Base-by-base conservation (phyloP, 2,113 vertebrate genomes). In the Rhinoderma darwinii region DNA sequence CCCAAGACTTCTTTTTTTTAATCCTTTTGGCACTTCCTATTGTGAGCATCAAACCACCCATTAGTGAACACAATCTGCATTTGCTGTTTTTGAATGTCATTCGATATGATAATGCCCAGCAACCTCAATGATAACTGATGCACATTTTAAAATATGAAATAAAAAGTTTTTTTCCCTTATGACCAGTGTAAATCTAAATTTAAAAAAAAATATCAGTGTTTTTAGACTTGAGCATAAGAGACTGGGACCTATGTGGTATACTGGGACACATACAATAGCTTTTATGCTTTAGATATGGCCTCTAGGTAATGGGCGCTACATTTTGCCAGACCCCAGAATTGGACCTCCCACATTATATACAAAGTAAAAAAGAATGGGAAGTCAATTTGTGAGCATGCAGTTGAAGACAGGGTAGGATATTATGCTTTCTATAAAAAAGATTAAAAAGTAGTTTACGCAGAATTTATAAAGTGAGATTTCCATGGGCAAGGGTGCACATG, bases 1-100 rank as follows among this genome's bases (percentile, higher is more conserved):
- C 61, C 39, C 79, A 59, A 68, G 47, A 56, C 17, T n/a, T 47
- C 77, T 50, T 15, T 50, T 77, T 61, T 41, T 10, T 41, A 5
- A 25, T 41, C 88, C 1, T 68, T 47, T 86, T 90, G 89, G 88
- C 89, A 90, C 74, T 1, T 0, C 22, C 86, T 50, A 0, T 0
- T 86, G 87, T 75, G 39, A 84, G 50, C 83, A 59, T 47, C 63
- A 70, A 47, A 51, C 35, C 27, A 35, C 18, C 30, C 82, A 66
- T 30, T 50, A 50, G 22, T 25, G 20, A 70, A 70, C 1, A n/a
- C 14, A 50, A 50, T 61, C 22, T 41, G 27, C 17, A 14, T n/a
- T 41, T 80, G 44, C 32, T 56, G 27, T 76, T 76, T 76, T 47
- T 78, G 44, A 41, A 82, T 66, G 56, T 18, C 39, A 61, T 66